Percentiles rank a stretch among this genome's conserved stretches.
phyloP scores from a whole-genome alignment of 2,113 vertebrate genomes.

The Natator depressus region DNA sequence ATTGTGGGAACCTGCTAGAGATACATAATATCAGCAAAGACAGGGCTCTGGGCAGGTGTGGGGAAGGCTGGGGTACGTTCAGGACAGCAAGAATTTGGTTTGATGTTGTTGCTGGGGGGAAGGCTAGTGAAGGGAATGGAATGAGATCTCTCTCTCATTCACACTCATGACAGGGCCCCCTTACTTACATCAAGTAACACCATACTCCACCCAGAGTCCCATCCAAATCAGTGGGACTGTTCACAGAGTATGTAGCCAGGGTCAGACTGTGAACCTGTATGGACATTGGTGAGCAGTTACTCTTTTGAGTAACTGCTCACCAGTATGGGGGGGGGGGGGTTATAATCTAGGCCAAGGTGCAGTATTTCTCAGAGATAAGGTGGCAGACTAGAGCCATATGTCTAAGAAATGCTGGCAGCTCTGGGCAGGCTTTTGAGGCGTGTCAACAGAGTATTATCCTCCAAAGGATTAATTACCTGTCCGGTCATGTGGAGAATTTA shows the following conservation, averaged over 20 bases:
- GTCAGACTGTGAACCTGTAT: too few species aligned
- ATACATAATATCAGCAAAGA: neutral
- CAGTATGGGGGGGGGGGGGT: too few species aligned
- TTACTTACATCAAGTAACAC: too few species aligned
- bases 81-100: neutral
- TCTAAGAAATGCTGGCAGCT: neutral
- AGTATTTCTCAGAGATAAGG: neutral
- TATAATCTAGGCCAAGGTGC: too few species aligned
- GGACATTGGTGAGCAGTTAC: too few species aligned
- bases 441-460: neutral
- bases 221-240: too few species aligned
- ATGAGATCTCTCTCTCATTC: too few species aligned
- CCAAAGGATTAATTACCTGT: neutral
- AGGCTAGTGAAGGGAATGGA: too few species aligned
- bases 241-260: too few species aligned
- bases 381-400: neutral
- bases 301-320: too few species aligned
- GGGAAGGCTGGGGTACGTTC: neutral
- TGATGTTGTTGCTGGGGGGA: neutral
- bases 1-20: neutral
- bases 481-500: neutral
- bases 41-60: neutral
- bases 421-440: neutral
- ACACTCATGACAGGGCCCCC: too few species aligned
- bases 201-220: too few species aligned